Evolutionary conservation across 2,113 vertebrate genomes (phyloP), one percentile per base, ranked within the genome.

Genomic region (Tauraco erythrolophus): DNA sequence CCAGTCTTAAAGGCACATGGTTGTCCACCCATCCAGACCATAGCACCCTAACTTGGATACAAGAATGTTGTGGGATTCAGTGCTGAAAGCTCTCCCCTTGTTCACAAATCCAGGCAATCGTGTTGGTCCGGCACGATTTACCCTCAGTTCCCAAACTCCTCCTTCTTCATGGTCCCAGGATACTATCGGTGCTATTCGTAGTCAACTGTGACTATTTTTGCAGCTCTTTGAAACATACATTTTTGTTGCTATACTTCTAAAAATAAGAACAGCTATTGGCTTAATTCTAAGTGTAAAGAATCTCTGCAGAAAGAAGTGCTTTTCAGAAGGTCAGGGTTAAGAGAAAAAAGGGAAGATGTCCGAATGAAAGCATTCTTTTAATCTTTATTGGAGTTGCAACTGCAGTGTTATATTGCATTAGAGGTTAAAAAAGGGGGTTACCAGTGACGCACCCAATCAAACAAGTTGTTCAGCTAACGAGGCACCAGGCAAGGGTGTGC

Each of bases 351-450:
- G 65, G 54, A 86, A 76, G 43, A 43, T 41, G 24, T 51, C 43
- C 76, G 74, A 91, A 94, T 48, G 30, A 90, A 97, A 94, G 60
- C 1, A 0, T 58, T 78, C 68, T 75, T 91, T 88, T 71, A 39
- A 94, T 92, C 64, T 68, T 92, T 91, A 89, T 4, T 93, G 54
- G 56, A 92, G 65, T 61, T 97, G 65, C 35, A 84, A 78, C 35
- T 84, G 50, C 39, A 92, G 37, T 7, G 46, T 68, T 64, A 9
- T 5, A 35, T 5, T 11, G 24, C 50, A 89, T 45, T 85, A 85
- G 53, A 81, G 35, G 48, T 79, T 72, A 81, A 84, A 79, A 83
- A 68, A 81, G 48, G 54, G 33, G 27, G 39, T 83, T 90, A 93
- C 19, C 53, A 88, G 62, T 35, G 82, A 85, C 90, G 54, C 37